Evolutionary conservation across 1,140 invertebrate species (phyloP).

Genomic region (Mesaphorura yosii): DNA sequence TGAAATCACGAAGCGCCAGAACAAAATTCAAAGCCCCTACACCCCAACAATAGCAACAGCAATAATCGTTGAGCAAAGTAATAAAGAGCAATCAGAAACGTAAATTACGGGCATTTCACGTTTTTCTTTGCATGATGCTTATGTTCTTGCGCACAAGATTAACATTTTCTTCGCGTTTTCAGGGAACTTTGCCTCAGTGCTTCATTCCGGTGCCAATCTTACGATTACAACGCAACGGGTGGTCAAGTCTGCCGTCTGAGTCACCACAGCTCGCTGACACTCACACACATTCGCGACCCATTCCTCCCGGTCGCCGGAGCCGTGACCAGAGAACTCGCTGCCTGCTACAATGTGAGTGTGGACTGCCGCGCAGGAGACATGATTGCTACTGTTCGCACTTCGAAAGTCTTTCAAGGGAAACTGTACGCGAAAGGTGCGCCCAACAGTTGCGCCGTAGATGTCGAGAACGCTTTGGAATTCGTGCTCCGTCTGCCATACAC

Average conservation of each 20-base stretch:
- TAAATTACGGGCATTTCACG: no score
- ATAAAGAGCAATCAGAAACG: no score
- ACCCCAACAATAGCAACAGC: no score
- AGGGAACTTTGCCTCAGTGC: slow-evolving; percentile 76
- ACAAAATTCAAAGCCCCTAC: no score
- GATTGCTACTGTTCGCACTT: slow-evolving; percentile 81
- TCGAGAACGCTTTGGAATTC: slow-evolving; percentile 70
- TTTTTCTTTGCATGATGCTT: no score
- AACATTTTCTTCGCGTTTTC: slow-evolving; percentile 31
- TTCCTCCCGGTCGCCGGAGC: slow-evolving; percentile 79
- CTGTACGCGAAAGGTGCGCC: slow-evolving; percentile 86
- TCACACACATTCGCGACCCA: slow-evolving; percentile 66
- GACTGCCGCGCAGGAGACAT: slow-evolving; percentile 83
- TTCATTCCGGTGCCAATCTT: slow-evolving; percentile 74
- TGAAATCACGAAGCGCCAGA: no score
- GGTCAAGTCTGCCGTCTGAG: slow-evolving; percentile 83
- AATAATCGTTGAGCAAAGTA: no score
- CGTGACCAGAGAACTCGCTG: slow-evolving; percentile 79
- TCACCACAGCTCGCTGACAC: slow-evolving; percentile 75
- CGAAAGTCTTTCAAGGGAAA: slow-evolving; percentile 84
- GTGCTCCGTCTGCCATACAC: slow-evolving; percentile 81
- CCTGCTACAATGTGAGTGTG: slow-evolving; percentile 88
- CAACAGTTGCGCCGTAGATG: slow-evolving; percentile 78
- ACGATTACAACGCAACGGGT: slow-evolving; percentile 83
- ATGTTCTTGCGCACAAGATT: no score